A percentile compares a stretch with the other conserved stretches of the same genome.
phyloP scores from a whole-genome alignment of 2,888 invertebrate genomes.

The Synanthedon vespiformis region DNA sequence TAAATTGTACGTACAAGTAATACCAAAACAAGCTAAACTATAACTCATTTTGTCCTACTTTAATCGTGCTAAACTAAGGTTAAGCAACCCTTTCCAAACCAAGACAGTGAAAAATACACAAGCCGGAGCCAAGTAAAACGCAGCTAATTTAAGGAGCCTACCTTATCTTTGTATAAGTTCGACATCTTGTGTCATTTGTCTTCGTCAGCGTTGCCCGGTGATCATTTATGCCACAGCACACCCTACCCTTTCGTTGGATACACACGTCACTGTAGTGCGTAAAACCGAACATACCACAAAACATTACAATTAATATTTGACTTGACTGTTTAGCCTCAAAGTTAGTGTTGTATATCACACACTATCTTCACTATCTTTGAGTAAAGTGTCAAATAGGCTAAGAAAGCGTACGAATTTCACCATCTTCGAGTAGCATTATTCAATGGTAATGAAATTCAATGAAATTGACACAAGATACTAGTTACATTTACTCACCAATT shows the following conservation, averaged over 20 bases:
- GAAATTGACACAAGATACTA: too few species aligned
- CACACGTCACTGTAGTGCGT: constrained; percentile 16
- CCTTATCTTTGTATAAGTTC: constrained; percentile 68
- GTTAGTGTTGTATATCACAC: constrained; percentile 6
- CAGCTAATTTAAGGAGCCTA: constrained; percentile 67
- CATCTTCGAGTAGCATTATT: too few species aligned
- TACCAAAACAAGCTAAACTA: constrained; percentile 4
- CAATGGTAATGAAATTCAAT: too few species aligned
- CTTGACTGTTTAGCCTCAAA: not conserved
- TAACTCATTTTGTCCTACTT: constrained; percentile 5
- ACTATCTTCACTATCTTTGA: too few species aligned
- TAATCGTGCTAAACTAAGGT: not conserved
- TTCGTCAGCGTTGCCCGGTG: constrained; percentile 68
- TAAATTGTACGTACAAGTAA: too few species aligned
- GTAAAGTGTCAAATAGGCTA: too few species aligned
- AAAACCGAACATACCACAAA: not conserved
- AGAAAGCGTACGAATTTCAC: too few species aligned
- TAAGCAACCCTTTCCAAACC: constrained; percentile 25
- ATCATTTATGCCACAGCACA: constrained; percentile 72
- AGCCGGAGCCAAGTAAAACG: constrained; percentile 49
- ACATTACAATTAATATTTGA: not conserved
- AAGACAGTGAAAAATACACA: constrained; percentile 57
- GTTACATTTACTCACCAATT: too few species aligned
- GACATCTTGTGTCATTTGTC: constrained; percentile 67
- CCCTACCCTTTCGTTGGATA: constrained; percentile 57